phyloP scores from a whole-genome alignment of 2,113 vertebrate species.

The Peromyscus polionotus region DNA sequence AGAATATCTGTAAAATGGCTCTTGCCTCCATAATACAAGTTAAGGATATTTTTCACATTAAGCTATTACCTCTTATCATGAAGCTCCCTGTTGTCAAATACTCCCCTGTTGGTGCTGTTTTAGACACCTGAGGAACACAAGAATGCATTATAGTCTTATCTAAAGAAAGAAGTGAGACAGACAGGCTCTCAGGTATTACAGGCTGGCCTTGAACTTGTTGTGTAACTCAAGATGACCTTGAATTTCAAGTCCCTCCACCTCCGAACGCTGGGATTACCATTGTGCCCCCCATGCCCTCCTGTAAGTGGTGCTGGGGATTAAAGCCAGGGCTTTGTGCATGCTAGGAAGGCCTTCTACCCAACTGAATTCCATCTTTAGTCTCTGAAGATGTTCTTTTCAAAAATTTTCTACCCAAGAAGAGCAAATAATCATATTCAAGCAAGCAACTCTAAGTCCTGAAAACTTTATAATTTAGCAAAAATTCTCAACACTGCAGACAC shows the following conservation, averaged over 20 bases:
- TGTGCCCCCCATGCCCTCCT: not conserved
- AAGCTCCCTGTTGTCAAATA: constrained; percentile 99
- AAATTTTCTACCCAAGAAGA: not conserved
- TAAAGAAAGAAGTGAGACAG: not conserved
- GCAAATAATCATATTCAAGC: constrained; percentile 42
- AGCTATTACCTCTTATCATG: constrained; percentile 97
- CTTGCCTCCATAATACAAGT: constrained; percentile 6
- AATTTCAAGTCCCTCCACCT: not conserved
- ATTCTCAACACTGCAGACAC: not conserved
- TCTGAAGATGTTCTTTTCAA: not conserved
- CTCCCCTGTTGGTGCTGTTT: constrained; percentile 98
- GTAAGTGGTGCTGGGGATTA: not conserved
- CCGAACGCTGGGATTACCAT: not conserved
- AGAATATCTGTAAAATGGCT: constrained; percentile 9
- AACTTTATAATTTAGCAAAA: constrained; percentile 53
- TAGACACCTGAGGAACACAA: constrained; percentile 92
- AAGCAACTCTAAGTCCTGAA: constrained; percentile 27
- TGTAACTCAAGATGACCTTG: not conserved
- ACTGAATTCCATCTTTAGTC: not conserved
- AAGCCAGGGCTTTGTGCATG: not conserved
- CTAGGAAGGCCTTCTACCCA: not conserved
- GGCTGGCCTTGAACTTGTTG: not conserved
- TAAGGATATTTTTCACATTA: not conserved
- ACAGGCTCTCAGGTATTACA: not conserved
- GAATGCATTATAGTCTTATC: not conserved